Percentiles rank a stretch among this genome's conserved stretches.
These are phyloP conservation scores for Mechanitis mazaeus DNA, from an alignment of 2,888 invertebrate species.

Conservation along the genomic window DNA sequence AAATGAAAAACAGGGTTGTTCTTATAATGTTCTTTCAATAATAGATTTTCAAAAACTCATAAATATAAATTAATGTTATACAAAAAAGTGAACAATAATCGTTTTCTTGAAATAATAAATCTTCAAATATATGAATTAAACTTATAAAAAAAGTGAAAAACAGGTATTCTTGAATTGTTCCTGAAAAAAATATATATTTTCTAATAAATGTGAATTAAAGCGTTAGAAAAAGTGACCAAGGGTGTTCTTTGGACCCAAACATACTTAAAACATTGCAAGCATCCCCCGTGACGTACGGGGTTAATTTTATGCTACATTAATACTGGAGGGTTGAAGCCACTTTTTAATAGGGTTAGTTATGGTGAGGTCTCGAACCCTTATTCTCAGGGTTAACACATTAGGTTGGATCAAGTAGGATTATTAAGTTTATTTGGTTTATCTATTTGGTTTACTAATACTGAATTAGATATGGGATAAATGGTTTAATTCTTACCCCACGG, in stretches of 20 bases:
- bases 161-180: too few relatives aligned
- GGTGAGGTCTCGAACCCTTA: conserved; percentile 54
- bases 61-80: too few relatives aligned
- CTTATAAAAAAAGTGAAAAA: too few relatives aligned
- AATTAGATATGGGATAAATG: not conserved
- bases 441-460: conserved; percentile 27
- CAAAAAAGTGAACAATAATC: too few relatives aligned
- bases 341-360: conserved; percentile 75
- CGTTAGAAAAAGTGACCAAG: conserved; percentile 31
- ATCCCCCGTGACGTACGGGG: conserved; percentile 60
- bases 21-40: too few relatives aligned
- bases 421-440: conserved; percentile 46
- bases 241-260: conserved; percentile 32
- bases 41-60: too few relatives aligned
- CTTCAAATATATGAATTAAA: too few relatives aligned
- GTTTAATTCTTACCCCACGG: not conserved
- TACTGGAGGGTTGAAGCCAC: conserved; percentile 58
- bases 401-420: conserved; percentile 54
- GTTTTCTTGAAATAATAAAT: too few relatives aligned
- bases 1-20: too few relatives aligned
- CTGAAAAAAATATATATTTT: not conserved
- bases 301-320: conserved; percentile 77
- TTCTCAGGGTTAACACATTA: conserved; percentile 59
- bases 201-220: conserved; percentile 5
- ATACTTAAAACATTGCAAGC: conserved; percentile 57